phyloP scores from a whole-genome alignment of 2,113 vertebrate genomes.

The Microtus ochrogaster region DNA sequence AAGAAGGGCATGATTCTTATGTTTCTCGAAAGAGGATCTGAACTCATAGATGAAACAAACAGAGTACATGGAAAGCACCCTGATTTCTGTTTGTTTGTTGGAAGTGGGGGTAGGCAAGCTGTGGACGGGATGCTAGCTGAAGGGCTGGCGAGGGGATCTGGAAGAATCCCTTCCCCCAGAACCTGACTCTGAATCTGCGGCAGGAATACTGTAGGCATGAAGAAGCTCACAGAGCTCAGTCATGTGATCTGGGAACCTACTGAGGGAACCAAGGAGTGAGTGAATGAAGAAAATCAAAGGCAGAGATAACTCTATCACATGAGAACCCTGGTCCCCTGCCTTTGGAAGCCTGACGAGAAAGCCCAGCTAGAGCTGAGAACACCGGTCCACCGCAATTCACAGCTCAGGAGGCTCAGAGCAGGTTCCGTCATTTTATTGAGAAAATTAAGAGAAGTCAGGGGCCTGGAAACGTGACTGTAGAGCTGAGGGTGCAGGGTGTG shows the following conservation, averaged over 20 bases:
- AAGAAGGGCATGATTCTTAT: conserved; percentile 10
- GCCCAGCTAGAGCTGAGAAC: conserved; percentile 30
- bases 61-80: background rate
- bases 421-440: background rate
- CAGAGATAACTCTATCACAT: background rate
- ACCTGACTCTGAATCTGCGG: background rate
- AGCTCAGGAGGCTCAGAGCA: background rate
- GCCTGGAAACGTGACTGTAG: background rate
- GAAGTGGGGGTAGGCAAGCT: background rate
- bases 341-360: background rate
- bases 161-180: background rate
- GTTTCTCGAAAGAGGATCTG: background rate
- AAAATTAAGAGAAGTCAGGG: background rate
- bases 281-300: background rate
- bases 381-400: background rate
- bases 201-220: background rate
- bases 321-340: background rate
- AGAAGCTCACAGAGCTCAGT: background rate
- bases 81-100: background rate
- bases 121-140: background rate
- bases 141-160: background rate
- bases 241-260: background rate
- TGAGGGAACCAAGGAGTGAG: background rate
- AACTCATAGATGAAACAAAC: conserved; percentile 51
- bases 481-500: background rate